Evolutionary conservation across 2,113 vertebrate species (phyloP), one percentile per base, ranked within the genome.

Genomic region (Chlamydotis undulata): DNA sequence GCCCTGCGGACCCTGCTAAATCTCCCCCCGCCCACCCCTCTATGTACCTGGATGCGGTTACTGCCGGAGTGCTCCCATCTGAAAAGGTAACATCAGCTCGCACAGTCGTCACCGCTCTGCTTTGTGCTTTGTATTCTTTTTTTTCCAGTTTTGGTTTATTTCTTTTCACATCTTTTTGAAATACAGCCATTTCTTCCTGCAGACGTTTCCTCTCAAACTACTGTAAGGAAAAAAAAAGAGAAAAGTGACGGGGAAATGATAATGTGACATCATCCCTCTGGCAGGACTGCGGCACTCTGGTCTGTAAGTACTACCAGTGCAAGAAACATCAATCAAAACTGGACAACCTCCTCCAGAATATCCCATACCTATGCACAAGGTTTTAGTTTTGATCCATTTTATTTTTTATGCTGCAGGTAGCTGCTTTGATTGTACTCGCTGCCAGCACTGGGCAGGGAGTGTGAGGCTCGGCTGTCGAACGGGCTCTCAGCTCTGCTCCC

Each of bases 91-190:
- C 0, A 5, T 19, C 77, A 87, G 23, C n/a, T 43, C 5, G 1
- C 5, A 21, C 1, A 10, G 10, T 17, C 17, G 0, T 4, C 7
- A 10, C 0, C 1, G 29, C 28, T 50, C 22, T 13, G 4, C 24
- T 53, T 35, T 37, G 28, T 15, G 16, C 49, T 64, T 80, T 28
- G 29, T 77, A 10, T 25, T 7, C 61, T 25, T 23, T 37, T 4
- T 39, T 21, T 57, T 41, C 12, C 7, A 18, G 19, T 19, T 67
- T 39, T 29, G 37, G 2, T 47, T 70, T 43, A 22, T 35, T 52
- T 43, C 37, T 41, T 67, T 61, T 8, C 2, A 3, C 17, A 6
- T 24, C 9, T 67, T 83, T 91, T 61, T 49, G 28, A 78, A 57
- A 61, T 0, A 2, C 33, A 53, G 37, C 7, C 16, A 7, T 75